Evolutionary conservation across 1,140 invertebrate genomes (phyloP), one percentile per base, ranked within the genome.

Genomic region (Venturia canescens): DNA sequence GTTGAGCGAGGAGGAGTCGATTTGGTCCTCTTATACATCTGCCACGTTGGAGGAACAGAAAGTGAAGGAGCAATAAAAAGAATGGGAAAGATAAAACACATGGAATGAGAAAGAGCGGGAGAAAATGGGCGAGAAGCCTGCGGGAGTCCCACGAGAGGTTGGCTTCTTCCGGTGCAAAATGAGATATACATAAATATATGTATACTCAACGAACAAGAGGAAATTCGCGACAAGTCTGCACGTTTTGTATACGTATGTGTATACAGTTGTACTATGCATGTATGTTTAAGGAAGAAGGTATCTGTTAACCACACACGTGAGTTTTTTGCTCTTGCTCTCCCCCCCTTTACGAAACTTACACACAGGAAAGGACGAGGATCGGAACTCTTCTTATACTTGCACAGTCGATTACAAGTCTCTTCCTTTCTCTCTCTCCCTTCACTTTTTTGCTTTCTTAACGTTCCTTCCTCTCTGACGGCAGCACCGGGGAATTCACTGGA

Each of bases 401-500:
- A 63, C 60, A 23, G 21, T 63, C 60, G 60, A 63, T 71, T 38
- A 44, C 60, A 63, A n/a, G 18, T 63, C 60, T 63, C 60, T 63
- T 27, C 23, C 60, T 63, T 23, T 3, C 60, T 63, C 16, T 23
- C 16, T 63, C 29, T 1, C 18, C 27, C 26, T 9, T 27, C 29
- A 13, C 15, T 27, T 23, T 13, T 60, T 67, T 27, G 16, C 63
- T 67, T 23, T 67, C n/a, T n/a, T 11, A 44, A 44, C 38, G 3
- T 53, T 18, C 7, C 50, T 53, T n/a, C n/a, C 50, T 53, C 69
- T 13, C 48, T 71, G 6, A 13, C n/a, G 34, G 60, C 27, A 16
- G n/a, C 72, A 50, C 27, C 18, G 38, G 60, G 60, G 72, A 76
- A 60, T 34, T 27, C n/a, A 29, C 72, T 76, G 50, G 23, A 44